A percentile compares a stretch with the other conserved stretches of the same genome.
phyloP scores from a whole-genome alignment of 2,888 invertebrate species.

The Bombylius major region DNA sequence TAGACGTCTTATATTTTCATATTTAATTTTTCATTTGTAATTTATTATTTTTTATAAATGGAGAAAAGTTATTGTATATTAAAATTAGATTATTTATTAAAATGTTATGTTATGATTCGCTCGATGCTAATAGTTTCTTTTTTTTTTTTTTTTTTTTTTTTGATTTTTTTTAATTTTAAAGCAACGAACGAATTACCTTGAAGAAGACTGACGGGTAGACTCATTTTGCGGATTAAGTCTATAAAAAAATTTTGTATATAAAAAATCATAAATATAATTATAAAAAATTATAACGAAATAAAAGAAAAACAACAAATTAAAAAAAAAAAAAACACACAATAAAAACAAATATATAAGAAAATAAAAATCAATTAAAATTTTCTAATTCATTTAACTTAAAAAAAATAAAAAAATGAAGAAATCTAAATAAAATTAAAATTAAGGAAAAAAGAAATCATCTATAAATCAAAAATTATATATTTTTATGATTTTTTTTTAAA shows the following conservation, averaged over 20 bases:
- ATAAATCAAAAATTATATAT: too few relatives aligned
- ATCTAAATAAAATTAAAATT: not conserved
- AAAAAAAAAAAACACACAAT: not conserved
- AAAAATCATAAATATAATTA: slow-evolving; percentile 18
- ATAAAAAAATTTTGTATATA: slow-evolving; percentile 29
- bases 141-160: too few relatives aligned
- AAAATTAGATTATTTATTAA: too few relatives aligned
- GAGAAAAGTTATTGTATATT: too few relatives aligned
- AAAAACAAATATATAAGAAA: not conserved
- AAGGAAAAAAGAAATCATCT: not conserved
- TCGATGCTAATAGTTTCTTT: not conserved
- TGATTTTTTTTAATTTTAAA: not conserved
- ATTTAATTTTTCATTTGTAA: too few relatives aligned
- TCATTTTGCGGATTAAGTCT: slow-evolving; percentile 36
- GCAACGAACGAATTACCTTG: slow-evolving; percentile 29
- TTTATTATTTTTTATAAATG: too few relatives aligned
- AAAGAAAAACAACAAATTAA: slow-evolving; percentile 1
- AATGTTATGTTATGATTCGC: not conserved
- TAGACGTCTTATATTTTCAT: too few relatives aligned
- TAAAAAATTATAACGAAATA: slow-evolving; percentile 14
- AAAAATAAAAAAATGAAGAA: not conserved
- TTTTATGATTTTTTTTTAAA: too few relatives aligned
- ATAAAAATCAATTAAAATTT: not conserved
- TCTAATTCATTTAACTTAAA: not conserved
- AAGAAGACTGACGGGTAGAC: slow-evolving; percentile 23